Base-by-base conservation (phyloP, 2,113 vertebrate genomes). In the Phalacrocorax aristotelis region DNA sequence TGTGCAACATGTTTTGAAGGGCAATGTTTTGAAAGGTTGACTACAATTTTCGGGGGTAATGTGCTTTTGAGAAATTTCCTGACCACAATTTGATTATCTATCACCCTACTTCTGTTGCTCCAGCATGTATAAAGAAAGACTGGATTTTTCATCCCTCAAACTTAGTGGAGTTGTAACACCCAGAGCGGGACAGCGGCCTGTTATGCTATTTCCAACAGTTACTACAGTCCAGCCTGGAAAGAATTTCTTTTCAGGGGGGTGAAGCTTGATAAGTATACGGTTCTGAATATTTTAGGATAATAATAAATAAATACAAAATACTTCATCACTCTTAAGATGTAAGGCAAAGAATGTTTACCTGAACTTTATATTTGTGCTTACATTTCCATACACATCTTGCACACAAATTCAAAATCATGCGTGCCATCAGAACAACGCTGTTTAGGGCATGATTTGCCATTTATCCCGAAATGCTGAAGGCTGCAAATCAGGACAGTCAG, bases 1-100 rank as follows among this genome's bases (percentile, higher is more conserved):
- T 42, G 61, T 34, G 69, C 49, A 87, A 89, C 44, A 44, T 71
- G 64, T 89, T 91, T 88, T 80, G 58, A 89, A 94, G 84, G 26
- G 18, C 20, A 55, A 46, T 36, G 27, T 58, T 94, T 85, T 71
- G 42, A 76, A 80, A 60, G 15, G 68, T 70, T 75, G 32, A 14
- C 34, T 68, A 29, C 14, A 60, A 17, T 81, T 89, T 94, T 91
- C 0, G 0, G 11, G 20, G 70, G 8, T 34, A 15, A 78, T 51
- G 34, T 68, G 14, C 2, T 94, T 92, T 78, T 68, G 34, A 66
- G 60, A 68, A 54, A 60, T 79, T 60, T 84, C 13, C 27, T 76
- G 52, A 65, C 21, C 22, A 42, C 26, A 66, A 27, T 76, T 66
- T 86, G 29, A 44, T 84, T 87, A 34, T 48, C 3, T 42, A n/a